Evolutionary conservation across 1,140 invertebrate species (phyloP).

Genomic region (Drosophila punjabiensis): DNA sequence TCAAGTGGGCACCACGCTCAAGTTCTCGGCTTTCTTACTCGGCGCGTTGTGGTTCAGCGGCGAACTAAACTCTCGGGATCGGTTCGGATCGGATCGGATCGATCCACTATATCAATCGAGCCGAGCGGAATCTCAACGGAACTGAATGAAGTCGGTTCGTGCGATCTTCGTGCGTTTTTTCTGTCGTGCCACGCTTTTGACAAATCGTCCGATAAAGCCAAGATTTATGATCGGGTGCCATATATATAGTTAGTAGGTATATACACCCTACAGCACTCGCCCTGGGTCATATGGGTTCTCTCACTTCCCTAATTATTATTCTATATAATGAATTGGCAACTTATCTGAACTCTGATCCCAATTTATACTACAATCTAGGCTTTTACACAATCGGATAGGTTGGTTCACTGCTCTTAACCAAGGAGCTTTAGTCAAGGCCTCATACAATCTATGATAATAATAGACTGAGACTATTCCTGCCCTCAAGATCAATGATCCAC

Average conservation of each 20-base stretch:
- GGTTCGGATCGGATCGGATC: constrained; percentile 26
- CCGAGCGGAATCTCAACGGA: constrained; percentile 14
- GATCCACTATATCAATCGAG: constrained; percentile 33
- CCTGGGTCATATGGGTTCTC: constrained; percentile 27
- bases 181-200: constrained; percentile 78
- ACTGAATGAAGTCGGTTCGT: constrained; percentile 35
- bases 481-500: constrained; percentile 15
- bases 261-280: constrained; percentile 27
- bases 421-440: constrained; percentile 27
- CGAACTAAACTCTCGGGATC: constrained; percentile 58
- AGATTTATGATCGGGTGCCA: constrained; percentile 65
- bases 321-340: constrained; percentile 10
- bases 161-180: constrained; percentile 40
- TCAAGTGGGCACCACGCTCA: constrained; percentile 2
- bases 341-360: constrained; percentile 16
- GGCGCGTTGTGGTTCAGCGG: constrained; percentile 18
- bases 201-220: constrained; percentile 76
- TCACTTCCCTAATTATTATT: constrained; percentile 20
- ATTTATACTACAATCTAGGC: constrained; percentile 12
- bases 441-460: constrained; percentile 12
- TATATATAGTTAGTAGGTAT: constrained; percentile 27
- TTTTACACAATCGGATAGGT: constrained; percentile 18
- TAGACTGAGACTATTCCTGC: constrained; percentile 1
- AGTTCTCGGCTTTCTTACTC: constrained; percentile 44
- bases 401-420: constrained; percentile 7